Evolutionary conservation across 1,140 invertebrate genomes (phyloP).

Genomic region (Cecropterus lyciades): DNA sequence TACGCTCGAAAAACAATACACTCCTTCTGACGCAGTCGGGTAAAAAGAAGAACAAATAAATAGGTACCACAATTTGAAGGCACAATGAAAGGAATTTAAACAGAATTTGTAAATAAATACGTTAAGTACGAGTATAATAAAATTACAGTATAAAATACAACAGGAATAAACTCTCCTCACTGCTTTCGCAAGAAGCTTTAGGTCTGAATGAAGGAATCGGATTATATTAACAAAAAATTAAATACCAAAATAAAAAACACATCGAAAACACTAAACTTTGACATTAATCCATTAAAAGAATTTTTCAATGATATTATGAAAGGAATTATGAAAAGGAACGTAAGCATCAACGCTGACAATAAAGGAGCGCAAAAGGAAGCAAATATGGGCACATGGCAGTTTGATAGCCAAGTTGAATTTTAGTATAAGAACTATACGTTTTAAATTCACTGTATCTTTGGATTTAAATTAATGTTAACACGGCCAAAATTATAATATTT

Average conservation of each 20-base stretch:
- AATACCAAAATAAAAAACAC: conserved; percentile 24
- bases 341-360: conserved; percentile 40
- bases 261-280: conserved; percentile 40
- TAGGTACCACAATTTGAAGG: too few relatives aligned
- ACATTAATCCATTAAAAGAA: conserved; percentile 52
- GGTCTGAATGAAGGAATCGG: conserved; percentile 9
- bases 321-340: conserved; percentile 36
- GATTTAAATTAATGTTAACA: too few relatives aligned
- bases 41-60: too few relatives aligned
- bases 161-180: neutral
- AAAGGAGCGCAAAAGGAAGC: conserved; percentile 47
- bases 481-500: too few relatives aligned
- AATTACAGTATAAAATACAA: neutral
- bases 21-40: too few relatives aligned
- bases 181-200: conserved; percentile 7
- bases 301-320: conserved; percentile 40
- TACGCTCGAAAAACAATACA: too few relatives aligned
- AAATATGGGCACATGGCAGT: neutral
- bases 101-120: too few relatives aligned
- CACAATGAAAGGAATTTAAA: too few relatives aligned
- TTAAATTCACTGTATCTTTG: too few relatives aligned
- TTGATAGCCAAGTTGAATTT: neutral
- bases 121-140: too few relatives aligned
- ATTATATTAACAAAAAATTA: conserved; percentile 13
- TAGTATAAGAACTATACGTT: too few relatives aligned